Evolutionary conservation across 2,797 vertebrate genomes (phyloP).

Genomic region (Heteromormyrus szaboi): DNA sequence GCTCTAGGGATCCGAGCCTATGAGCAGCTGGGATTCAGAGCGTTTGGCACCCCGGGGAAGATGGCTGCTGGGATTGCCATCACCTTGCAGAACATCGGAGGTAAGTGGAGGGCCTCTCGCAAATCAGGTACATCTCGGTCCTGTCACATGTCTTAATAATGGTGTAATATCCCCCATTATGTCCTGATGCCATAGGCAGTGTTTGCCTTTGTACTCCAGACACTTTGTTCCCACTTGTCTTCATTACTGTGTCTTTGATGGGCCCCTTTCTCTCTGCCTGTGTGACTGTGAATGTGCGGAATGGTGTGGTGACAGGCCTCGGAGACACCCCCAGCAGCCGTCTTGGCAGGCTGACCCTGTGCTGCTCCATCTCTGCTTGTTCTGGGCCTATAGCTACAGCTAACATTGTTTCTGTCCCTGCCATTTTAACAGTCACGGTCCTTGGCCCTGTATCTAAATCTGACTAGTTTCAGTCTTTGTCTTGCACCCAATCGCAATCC

Average conservation of each 20-base stretch:
- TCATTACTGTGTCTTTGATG: neutral
- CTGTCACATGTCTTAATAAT: neutral
- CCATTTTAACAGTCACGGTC: neutral
- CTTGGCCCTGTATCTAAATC: neutral
- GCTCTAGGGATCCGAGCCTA: constrained; percentile 87
- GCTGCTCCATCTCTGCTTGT: neutral
- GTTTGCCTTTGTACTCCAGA: neutral
- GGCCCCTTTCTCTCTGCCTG: neutral
- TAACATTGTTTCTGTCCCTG: neutral
- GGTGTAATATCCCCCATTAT: neutral
- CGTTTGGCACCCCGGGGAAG: constrained; percentile 91
- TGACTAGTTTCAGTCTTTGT: neutral
- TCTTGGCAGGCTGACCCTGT: neutral
- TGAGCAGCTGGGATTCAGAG: constrained; percentile 86
- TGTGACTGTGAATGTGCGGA: neutral
- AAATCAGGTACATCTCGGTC: neutral
- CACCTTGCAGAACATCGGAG: constrained; percentile 92
- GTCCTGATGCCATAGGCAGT: neutral
- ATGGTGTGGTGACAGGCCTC: neutral
- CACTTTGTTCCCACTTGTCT: neutral
- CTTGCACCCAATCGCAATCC: neutral
- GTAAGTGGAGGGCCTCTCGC: constrained; percentile 46
- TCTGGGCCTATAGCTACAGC: neutral
- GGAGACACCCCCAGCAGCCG: neutral
- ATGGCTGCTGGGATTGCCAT: constrained; percentile 87